Evolutionary conservation across 35 echinoderm and acorn worm genomes (phyloP), one percentile per base, ranked within the genome.

Genomic region (Hemicentrotus pulcherrimus): DNA sequence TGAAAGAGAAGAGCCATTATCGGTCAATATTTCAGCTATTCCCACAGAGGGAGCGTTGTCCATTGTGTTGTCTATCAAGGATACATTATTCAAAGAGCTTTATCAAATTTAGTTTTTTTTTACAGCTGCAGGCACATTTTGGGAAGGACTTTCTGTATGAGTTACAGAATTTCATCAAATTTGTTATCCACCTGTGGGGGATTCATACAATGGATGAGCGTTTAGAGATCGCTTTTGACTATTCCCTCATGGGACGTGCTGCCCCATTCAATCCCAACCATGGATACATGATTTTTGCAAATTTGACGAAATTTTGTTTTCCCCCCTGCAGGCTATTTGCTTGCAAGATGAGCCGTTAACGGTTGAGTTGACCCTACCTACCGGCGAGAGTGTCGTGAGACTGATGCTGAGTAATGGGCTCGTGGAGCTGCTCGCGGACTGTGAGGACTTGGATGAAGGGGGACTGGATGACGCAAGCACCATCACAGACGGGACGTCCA

Each of bases 281-380:
- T 78, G 65, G 65, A 78, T n/a, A 7, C 6, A 78, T n/a, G 65
- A 78, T 78, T 22, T 8, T 28, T 15, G 19, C 4, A n/a, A n/a
- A 2, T 78, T 28, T 78, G 19, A 28, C 65, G 6, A n/a, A 65
- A 71, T 71, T 6, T 6, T 47, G 55, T 95, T 33, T 50, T 5
- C 61, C 28, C 48, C 31, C 52, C 28, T 94, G 14, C 87, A 96
- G 96, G 88, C 96, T 1, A 48, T 96, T 28, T 96, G 96, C 88
- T 71, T 46, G 31, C 58, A 95, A 47, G 94, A 60, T 14, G 94
- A 96, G 32, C 96, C 96, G 2, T 47, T 94, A 55, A 96, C 94
- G n/a, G 96, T 96, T 7, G 96, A 96, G 85, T 94, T 96, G 11
- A 65, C 88, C 7, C 59, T 95, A 6, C 94, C 94, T 2, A 91